Evolutionary conservation across 2,113 vertebrate genomes (phyloP), one percentile per base, ranked within the genome.

Genomic region (Xiphophorus maculatus): DNA sequence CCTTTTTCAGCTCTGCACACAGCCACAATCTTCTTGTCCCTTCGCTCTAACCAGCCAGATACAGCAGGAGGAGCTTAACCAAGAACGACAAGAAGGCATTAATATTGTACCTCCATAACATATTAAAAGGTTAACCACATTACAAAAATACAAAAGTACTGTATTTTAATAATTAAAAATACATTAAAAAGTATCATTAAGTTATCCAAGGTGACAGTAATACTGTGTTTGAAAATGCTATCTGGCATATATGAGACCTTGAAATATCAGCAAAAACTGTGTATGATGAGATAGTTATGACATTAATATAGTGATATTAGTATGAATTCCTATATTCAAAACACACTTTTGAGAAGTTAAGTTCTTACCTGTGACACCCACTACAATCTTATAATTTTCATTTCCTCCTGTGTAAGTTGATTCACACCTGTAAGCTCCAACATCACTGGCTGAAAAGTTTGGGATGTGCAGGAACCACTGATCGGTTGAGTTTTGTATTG

Each of bases 351-450:
- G 3, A 11, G 2, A 1, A 5, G 15, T 30, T 5, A 71, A 10
- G 51, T 0, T 77, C 84, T 8, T 88, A 95, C 94, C 93, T 77
- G 0, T 79, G 8, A 90, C 61, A 29, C 30, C 19, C 32, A 93
- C 37, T 0, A 40, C 0, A 66, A 90, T 63, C 0, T 2, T 6
- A 13, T 64, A n/a, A 0, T 0, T 0, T 0, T 79, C 30, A 1
- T 0, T 1, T 60, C 87, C 90, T 48, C 84, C 89, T 4, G 0
- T 17, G 75, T 69, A 90, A 9, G 3, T 66, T 0, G 30, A 14
- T 0, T 95, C 87, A 75, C 94, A 95, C 1, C 0, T 66, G 71
- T 95, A 95, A 67, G 30, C 10, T 19, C 94, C 94, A 64, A 87
- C 87, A 27, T 94, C 92, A 0, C 25, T 0, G 0, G 28, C 0